phyloP scores from a whole-genome alignment of 2,113 vertebrate genomes.

The Furnarius figulus region DNA sequence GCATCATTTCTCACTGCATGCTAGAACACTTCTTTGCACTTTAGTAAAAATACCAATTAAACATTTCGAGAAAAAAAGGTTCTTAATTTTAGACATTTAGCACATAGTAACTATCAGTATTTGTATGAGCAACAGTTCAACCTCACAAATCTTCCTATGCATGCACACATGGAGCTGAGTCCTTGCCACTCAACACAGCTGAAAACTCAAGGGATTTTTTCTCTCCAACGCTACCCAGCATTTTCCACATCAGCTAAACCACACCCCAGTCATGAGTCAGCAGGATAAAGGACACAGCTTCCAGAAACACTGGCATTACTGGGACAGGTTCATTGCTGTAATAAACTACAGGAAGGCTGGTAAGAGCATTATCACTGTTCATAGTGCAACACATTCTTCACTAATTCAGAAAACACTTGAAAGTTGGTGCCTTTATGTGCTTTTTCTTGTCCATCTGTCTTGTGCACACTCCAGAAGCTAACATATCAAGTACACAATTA shows the following conservation, averaged over 20 bases:
- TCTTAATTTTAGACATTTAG: not conserved
- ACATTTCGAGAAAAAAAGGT: not conserved
- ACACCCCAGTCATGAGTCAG: not conserved
- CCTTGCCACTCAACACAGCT: not conserved
- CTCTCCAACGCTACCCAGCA: not conserved
- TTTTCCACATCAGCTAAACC: not conserved
- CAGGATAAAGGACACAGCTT: not conserved
- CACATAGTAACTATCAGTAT: not conserved
- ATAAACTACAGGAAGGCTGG: fast-evolving
- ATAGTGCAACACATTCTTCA: not conserved
- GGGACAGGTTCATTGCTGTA: not conserved
- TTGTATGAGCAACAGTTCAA: not conserved
- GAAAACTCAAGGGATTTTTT: not conserved
- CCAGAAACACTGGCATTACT: not conserved
- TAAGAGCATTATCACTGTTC: not conserved
- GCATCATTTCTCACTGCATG: not conserved
- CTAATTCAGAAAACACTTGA: not conserved
- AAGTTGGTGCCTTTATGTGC: not conserved
- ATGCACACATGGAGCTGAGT: not conserved
- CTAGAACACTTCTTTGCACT: not conserved
- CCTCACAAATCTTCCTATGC: not conserved
- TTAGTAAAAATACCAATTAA: not conserved
- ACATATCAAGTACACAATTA: not conserved
- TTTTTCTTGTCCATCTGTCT: not conserved
- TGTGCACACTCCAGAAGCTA: not conserved